Evolutionary conservation across 2,113 vertebrate species (phyloP), one percentile per base, ranked within the genome.

Genomic region (Marmota flaviventris): DNA sequence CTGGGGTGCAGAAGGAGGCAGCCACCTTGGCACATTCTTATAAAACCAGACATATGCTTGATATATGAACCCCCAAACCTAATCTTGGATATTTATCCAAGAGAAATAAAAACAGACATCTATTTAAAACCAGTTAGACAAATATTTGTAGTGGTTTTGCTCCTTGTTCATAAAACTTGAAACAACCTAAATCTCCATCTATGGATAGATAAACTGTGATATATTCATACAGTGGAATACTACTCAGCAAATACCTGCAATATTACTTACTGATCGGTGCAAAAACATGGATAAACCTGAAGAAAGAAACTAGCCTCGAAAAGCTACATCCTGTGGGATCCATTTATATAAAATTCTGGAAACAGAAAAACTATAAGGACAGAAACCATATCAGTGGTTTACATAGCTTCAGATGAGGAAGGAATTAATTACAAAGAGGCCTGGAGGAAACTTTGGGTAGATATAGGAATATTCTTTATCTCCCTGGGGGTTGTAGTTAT

Each of bases 91-190:
- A 67, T 51, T 61, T 70, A 84, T 37, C 39, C 29, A 63, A 84
- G 24, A 90, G 17, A 92, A 95, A 85, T 86, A 87, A 92, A 93
- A 85, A 75, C 32, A 42, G 3, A 34, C 58, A 27, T 58, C 63
- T 76, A 34, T 24, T 67, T 32, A 61, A 96, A 94, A 25, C 42
- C 51, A 76, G 25, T 51, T 32, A 84, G 2, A 91, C 16, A 94
- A 65, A 81, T 45, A 88, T 37, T 76, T 25, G 53, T 1, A 29
- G 25, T 4, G 51, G 51, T 83, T 70, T 72, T 37, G 61, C 65
- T 92, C 14, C 56, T 8, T 83, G 22, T n/a, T 79, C 73, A 72
- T 7, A 82, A 95, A 56, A 53, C 18, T 58, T 32, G 53, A 88
- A 85, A 42, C 27, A 65, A 42, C 37, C 32, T 63, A 87, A 58